These are phyloP conservation scores for Pseudopipra pipra DNA, from an alignment of 2,113 vertebrate species.

Conservation along the genomic window DNA sequence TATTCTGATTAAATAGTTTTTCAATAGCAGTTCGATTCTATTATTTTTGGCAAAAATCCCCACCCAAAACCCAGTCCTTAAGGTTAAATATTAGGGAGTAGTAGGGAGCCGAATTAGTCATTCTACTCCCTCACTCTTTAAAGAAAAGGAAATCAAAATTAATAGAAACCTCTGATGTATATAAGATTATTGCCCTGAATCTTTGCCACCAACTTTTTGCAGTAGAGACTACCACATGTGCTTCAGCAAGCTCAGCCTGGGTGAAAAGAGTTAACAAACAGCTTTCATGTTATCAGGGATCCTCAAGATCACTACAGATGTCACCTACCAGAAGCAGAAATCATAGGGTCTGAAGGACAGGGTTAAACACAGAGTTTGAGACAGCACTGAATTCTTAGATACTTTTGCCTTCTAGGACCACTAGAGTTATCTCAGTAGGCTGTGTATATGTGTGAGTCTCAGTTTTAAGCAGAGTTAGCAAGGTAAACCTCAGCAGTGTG, in stretches of 20 bases:
- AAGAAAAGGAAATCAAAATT: background rate
- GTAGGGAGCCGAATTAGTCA: background rate
- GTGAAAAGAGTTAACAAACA: background rate
- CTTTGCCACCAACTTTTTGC: background rate
- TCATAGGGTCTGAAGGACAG: background rate
- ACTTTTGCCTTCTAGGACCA: slow-evolving; percentile 7
- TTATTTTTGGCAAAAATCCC: background rate
- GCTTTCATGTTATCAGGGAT: background rate
- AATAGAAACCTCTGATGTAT: background rate
- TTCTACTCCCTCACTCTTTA: background rate
- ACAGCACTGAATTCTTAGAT: background rate
- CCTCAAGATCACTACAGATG: background rate
- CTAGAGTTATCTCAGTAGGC: background rate
- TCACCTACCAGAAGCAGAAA: slow-evolving; percentile 11
- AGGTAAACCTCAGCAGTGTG: slow-evolving; percentile 39
- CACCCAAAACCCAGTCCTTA: background rate
- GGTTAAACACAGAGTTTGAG: background rate
- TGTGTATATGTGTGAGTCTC: background rate
- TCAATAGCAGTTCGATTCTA: background rate
- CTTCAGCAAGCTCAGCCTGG: background rate
- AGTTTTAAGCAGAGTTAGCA: slow-evolving; percentile 53
- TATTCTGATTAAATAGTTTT: background rate
- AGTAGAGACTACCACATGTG: background rate
- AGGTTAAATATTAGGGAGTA: background rate
- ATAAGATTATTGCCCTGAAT: background rate